These are phyloP conservation scores for Adelosebastes latens DNA, from an alignment of 2,797 vertebrate genomes.

Conservation along the genomic window DNA sequence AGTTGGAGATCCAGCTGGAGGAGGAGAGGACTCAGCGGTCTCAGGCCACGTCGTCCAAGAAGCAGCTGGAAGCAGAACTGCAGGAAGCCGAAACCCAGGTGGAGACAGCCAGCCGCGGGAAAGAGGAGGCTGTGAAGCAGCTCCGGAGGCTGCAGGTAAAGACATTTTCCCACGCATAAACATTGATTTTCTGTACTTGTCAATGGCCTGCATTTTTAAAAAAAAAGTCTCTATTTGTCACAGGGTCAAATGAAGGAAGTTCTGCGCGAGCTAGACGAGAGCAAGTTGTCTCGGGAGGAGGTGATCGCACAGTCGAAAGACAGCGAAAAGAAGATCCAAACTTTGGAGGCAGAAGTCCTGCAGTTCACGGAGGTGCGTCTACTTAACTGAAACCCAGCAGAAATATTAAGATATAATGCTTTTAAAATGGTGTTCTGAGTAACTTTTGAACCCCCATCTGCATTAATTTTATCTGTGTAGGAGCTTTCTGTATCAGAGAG, in stretches of 20 bases:
- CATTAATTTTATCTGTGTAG: slow-evolving; percentile 60
- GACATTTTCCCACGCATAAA: neutral
- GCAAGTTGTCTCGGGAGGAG: slow-evolving; percentile 86
- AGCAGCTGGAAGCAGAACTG: slow-evolving; percentile 90
- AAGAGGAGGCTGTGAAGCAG: slow-evolving; percentile 90
- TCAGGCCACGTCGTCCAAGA: slow-evolving; percentile 84
- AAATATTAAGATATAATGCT: neutral
- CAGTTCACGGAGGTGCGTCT: slow-evolving; percentile 88
- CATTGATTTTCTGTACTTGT: rapidly evolving
- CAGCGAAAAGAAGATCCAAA: slow-evolving; percentile 90
- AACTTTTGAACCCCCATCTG: neutral
- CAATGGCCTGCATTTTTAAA: neutral
- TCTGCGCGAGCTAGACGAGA: slow-evolving; percentile 90
- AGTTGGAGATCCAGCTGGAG: slow-evolving; percentile 89
- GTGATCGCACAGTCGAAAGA: slow-evolving; percentile 86
- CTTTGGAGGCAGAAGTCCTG: slow-evolving; percentile 89
- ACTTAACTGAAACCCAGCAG: neutral
- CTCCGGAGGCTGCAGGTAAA: slow-evolving; percentile 87
- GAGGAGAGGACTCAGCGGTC: slow-evolving; percentile 90
- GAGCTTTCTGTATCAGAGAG: slow-evolving; percentile 90
- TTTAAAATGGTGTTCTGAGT: neutral
- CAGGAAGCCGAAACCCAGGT: slow-evolving; percentile 88
- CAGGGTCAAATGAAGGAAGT: slow-evolving; percentile 92
- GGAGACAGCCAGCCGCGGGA: slow-evolving; percentile 82
- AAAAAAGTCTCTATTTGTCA: neutral